Base-by-base conservation (phyloP, 2,888 invertebrate species). In the Tinea semifulvella region DNA sequence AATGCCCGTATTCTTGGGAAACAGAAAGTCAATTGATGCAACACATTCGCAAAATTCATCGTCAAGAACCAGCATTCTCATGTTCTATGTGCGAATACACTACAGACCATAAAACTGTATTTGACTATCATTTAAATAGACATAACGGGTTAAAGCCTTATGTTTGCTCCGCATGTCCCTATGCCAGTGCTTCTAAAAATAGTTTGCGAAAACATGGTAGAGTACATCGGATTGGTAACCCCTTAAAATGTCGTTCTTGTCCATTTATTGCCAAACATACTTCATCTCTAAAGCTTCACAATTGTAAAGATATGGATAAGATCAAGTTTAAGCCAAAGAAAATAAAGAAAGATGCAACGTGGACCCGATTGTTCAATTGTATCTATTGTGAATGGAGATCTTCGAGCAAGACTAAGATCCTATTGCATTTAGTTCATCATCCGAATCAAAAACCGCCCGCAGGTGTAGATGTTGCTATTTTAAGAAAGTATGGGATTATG, bases 91-190 rank as follows among this genome's bases (percentile, higher is more conserved):
- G 77, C 1, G 68, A 73, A 1, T 79, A 77, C 11, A 62, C 65
- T 0, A 74, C 77, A 0, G 66, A 69, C 45, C 76, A 77, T 43
- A 73, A 68, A 28, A 53, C 58, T 0, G 27, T 72, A 1, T 76
- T 74, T 27, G 65, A 68, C 7, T 77, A 76, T 11, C 77, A 79
- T 11, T 60, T 72, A 0, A 42, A 66, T 1, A 63, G 68, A 1
- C 77, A 79, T 28, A 61, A 69, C 51, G 77, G 77, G 0, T 63
- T 73, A 17, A 79, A 79, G 49, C 79, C 79, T 0, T 79, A 61
- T 50, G 65, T 69, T 53, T 79, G 79, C 39, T 50, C 60, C 0
- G 55, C 60, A 45, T 79, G 79, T 8, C 51, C 66, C 0, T 72
- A 75, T 52, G 49, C 66, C 0, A 69, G 65, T 5, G 76, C 61